Evolutionary conservation across 1,140 invertebrate species (phyloP).

Genomic region (Danaus melanippus): DNA sequence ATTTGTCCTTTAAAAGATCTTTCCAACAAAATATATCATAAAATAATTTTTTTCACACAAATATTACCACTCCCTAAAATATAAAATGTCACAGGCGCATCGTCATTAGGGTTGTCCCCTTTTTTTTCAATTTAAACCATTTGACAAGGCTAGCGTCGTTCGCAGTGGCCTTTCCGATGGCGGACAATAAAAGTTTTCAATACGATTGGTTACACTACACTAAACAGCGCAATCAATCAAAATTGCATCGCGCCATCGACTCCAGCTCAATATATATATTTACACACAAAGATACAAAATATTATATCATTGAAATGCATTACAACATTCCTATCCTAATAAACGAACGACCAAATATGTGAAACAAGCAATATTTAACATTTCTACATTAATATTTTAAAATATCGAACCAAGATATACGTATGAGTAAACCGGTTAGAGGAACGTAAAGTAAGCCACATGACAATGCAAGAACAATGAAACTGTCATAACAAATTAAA

Average conservation of each 20-base stretch:
- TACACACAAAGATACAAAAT: too few species aligned
- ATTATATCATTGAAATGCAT: too few species aligned
- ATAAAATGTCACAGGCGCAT: constrained; percentile 60
- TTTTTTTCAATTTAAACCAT: constrained; percentile 70
- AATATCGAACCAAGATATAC: too few species aligned
- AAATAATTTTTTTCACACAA: too few species aligned
- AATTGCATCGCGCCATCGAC: constrained; percentile 62
- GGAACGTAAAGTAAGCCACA: too few species aligned
- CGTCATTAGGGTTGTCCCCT: constrained; percentile 60
- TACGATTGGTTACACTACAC: constrained; percentile 71
- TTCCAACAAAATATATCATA: too few species aligned
- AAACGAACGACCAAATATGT: too few species aligned
- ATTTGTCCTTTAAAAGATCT: too few species aligned
- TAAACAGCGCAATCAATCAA: constrained; percentile 71
- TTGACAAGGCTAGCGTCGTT: constrained; percentile 61
- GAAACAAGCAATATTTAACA: too few species aligned
- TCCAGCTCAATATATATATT: constrained; percentile 26
- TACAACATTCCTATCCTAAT: too few species aligned
- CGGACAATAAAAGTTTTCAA: constrained; percentile 66
- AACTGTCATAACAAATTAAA: constrained; percentile 6
- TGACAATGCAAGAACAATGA: background rate
- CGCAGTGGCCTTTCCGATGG: constrained; percentile 61
- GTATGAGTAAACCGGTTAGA: too few species aligned
- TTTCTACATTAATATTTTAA: too few species aligned
- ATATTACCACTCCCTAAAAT: constrained; percentile 47